Evolutionary conservation across 2,888 invertebrate species (phyloP).

Genomic region (Leucania comma): DNA sequence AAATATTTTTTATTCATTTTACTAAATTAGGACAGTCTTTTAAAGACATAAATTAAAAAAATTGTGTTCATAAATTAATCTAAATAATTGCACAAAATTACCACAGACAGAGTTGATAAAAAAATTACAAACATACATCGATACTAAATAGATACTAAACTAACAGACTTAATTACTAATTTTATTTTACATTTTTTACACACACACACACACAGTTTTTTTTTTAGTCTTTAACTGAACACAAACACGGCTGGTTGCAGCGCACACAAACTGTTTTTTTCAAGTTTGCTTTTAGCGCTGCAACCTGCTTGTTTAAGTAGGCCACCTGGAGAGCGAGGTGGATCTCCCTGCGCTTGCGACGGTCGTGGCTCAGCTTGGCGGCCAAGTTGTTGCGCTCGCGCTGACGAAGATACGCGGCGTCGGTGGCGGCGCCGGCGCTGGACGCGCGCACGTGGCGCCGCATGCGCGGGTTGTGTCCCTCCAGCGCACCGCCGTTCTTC

Average conservation of each 20-base stretch:
- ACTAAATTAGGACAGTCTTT: slow-evolving; percentile 11
- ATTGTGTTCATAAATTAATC: slow-evolving; percentile 10
- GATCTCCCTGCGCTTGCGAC: no score
- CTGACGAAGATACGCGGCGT: slow-evolving; percentile 95
- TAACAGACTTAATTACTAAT: slow-evolving; percentile 11
- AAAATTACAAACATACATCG: background rate
- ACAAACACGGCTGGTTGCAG: slow-evolving; percentile 61
- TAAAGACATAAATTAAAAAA: no score
- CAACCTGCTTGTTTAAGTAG: no score
- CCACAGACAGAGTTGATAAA: slow-evolving; percentile 42
- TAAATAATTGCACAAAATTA: slow-evolving; percentile 70
- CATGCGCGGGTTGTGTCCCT: slow-evolving; percentile 93
- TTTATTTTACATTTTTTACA: no score
- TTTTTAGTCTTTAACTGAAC: no score
- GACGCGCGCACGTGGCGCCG: slow-evolving; percentile 81
- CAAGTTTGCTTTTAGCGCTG: slow-evolving; percentile 69
- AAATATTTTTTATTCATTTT: slow-evolving; percentile 13
- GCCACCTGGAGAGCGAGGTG: no score
- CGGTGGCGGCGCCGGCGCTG: slow-evolving; percentile 66
- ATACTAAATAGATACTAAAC: no score
- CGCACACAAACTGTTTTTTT: no score
- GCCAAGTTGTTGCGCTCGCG: no score
- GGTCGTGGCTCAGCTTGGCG: no score
- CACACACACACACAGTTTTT: no score
- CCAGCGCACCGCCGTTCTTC: slow-evolving; percentile 89